Conservation (phyloP, 2,113 vertebrate species). For the Clarias macrocephalus region DNA sequence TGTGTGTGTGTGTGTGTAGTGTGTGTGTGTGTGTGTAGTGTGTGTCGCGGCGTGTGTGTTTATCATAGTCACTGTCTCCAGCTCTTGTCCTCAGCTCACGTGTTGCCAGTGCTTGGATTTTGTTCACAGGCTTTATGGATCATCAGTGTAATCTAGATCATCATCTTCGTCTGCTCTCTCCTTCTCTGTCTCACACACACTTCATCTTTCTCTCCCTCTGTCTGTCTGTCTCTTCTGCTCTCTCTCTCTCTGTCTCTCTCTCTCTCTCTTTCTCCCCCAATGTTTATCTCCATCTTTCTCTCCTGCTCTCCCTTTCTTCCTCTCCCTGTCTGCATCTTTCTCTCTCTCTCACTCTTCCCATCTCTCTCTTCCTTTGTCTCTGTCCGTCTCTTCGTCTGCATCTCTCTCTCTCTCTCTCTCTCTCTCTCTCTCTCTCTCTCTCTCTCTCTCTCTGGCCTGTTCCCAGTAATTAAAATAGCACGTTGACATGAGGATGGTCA, state of each 20-base stretch:
- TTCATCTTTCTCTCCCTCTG: conserved; percentile 61
- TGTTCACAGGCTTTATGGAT: background rate
- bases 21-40: conserved; percentile 33
- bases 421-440: background rate
- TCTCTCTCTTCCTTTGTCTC: conserved; percentile 56
- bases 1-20: conserved; percentile 36
- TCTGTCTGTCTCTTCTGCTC: conserved; percentile 60
- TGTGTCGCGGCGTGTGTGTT: conserved; percentile 19
- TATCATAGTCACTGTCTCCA: conserved; percentile 14
- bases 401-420: conserved; percentile 53
- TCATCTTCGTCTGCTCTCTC: background rate
- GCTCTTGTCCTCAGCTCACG: background rate
- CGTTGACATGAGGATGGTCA: conserved; percentile 69
- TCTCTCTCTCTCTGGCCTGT: conserved; percentile 67
- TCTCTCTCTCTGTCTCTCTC: background rate
- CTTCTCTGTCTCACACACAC: background rate
- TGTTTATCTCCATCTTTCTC: background rate
- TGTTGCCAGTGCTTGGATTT: background rate
- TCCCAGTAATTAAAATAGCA: conserved; percentile 75
- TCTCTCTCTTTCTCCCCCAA: background rate
- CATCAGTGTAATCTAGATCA: background rate
- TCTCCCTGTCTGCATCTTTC: conserved; percentile 7
- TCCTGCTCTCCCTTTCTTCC: conserved; percentile 67
- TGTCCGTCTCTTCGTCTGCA: background rate
- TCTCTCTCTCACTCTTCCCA: conserved; percentile 28